Evolutionary conservation across 2,888 invertebrate genomes (phyloP).

Genomic region (Autographa pulchrina): DNA sequence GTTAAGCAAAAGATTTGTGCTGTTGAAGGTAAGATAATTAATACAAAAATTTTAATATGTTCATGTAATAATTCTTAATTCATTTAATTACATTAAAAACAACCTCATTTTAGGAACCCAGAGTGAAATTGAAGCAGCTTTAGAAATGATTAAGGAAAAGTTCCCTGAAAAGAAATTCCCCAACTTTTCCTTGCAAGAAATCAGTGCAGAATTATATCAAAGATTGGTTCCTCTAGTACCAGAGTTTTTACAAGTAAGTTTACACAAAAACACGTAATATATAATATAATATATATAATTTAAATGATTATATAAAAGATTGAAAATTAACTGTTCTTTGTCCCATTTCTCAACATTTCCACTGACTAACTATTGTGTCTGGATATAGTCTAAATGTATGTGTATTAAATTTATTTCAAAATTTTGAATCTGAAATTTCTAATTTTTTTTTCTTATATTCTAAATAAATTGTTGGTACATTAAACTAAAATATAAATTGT

Average conservation of each 20-base stretch:
- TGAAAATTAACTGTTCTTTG: no score
- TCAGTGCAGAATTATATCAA: constrained; percentile 87
- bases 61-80: neutral
- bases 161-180: constrained; percentile 95
- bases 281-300: no score
- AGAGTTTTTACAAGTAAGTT: constrained; percentile 89
- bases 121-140: constrained; percentile 94
- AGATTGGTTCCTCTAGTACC: constrained; percentile 86
- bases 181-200: constrained; percentile 92
- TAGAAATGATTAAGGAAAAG: constrained; percentile 95
- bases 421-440: no score
- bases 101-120: constrained; percentile 90
- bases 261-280: neutral
- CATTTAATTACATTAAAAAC: neutral
- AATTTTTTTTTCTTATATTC: no score
- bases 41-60: neutral
- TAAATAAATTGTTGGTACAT: no score
- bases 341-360: no score
- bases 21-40: constrained; percentile 91
- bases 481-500: no score
- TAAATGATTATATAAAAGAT: no score
- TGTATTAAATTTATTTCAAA: no score
- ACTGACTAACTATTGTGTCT: no score
- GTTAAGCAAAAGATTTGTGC: constrained; percentile 94
- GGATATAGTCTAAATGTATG: no score